Conservation (phyloP, 2,888 invertebrate genomes). For the Eudemis profundana region DNA sequence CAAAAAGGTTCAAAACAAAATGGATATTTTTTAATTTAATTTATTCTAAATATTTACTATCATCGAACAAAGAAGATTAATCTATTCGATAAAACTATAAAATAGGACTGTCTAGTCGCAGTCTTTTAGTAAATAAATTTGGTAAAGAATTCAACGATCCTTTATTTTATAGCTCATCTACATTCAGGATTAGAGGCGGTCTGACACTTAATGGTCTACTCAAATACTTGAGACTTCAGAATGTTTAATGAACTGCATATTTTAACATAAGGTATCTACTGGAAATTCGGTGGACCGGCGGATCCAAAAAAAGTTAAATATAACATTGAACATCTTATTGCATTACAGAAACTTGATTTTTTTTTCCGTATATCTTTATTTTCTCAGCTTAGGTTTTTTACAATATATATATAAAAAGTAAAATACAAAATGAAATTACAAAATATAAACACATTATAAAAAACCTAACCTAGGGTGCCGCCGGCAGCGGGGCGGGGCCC, state of each 20-base stretch:
- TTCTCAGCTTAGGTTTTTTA: too few relatives aligned
- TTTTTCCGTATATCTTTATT: too few relatives aligned
- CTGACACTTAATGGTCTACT: neutral
- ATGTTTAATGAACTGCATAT: neutral
- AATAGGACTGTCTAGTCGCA: slow-evolving; percentile 1
- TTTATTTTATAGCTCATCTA: slow-evolving; percentile 14
- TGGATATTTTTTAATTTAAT: neutral
- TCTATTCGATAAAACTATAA: slow-evolving; percentile 7
- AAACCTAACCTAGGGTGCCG: too few relatives aligned
- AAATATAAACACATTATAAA: too few relatives aligned
- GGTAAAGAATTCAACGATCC: neutral
- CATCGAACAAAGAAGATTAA: slow-evolving; percentile 7
- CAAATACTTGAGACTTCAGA: neutral
- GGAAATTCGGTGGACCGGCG: too few relatives aligned
- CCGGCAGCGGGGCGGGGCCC: too few relatives aligned
- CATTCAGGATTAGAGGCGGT: slow-evolving; percentile 6
- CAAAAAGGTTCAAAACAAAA: neutral
- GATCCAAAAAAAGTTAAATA: too few relatives aligned
- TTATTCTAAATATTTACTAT: neutral
- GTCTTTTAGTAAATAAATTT: neutral
- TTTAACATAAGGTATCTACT: neutral
- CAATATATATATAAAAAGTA: too few relatives aligned
- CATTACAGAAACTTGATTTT: too few relatives aligned
- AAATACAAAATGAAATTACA: too few relatives aligned
- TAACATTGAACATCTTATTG: too few relatives aligned